Evolutionary conservation across 2,888 invertebrate species (phyloP), one percentile per base, ranked within the genome.

Genomic region (Leptopilina syphax): DNA sequence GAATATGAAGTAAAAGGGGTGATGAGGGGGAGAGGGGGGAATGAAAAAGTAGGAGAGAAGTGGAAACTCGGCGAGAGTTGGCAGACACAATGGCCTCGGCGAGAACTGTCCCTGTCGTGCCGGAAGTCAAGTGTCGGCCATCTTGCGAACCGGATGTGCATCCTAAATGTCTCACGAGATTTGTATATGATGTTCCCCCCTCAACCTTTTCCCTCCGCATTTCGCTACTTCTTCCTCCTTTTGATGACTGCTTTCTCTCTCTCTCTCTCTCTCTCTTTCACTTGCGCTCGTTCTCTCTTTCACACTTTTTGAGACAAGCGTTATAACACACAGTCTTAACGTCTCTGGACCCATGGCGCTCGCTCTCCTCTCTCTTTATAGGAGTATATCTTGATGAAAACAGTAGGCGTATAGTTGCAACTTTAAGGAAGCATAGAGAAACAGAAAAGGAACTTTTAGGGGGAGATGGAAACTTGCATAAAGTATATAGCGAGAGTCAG

Each of bases 41-140:
- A 57, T 73, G 41, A 57, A 57, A 57, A 73, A 70, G 54, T 70
- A 77, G 67, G 67, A 78, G 27, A 68, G 63, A 50, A 66, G 81
- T 44, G 76, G 41, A 66, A 65, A 65, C 60, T 57, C 24, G 57
- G 34, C 77, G 85, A 81, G 83, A 81, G 80, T 85, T 87, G 84
- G 88, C 86, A 87, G 86, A 85, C 83, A 88, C 88, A 89, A 88
- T 89, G 78, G 86, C 84, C 84, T 83, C 79, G 82, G 85, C 81
- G 86, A 86, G 86, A 87, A 87, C 85, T 86, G 84, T 84, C 85
- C 84, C 86, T 82, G 84, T 82, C 82, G 84, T 79, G 86, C 85
- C 90, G 89, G 89, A 90, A 88, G 87, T 87, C 85, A 83, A 87
- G 84, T 85, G 88, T 86, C 88, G 86, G 90, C 90, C 89, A 90